Conservation (phyloP, 2,888 invertebrate genomes). For the Microchrysa polita region DNA sequence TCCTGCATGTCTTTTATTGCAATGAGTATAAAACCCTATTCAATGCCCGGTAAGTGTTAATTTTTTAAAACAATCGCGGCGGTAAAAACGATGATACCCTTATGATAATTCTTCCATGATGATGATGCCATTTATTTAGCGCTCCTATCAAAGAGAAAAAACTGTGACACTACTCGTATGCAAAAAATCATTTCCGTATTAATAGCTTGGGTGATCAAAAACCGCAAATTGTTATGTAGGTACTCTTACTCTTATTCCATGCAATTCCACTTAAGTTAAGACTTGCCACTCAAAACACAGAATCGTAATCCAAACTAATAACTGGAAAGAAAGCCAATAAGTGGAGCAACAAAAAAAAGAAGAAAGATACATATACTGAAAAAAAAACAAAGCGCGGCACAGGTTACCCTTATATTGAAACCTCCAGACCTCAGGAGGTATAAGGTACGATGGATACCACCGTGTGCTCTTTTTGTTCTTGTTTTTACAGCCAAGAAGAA, state of each 20-base stretch:
- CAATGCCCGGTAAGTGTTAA: conserved; percentile 2
- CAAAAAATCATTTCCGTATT: conserved; percentile 38
- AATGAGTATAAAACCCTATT: too few species aligned
- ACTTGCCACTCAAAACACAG: conserved; percentile 10
- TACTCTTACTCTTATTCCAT: too few species aligned
- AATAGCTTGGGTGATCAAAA: conserved; percentile 42
- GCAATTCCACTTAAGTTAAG: not conserved
- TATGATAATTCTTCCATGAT: not conserved
- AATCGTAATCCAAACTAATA: conserved; percentile 38
- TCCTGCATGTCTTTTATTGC: too few species aligned
- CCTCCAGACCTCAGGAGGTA: not conserved
- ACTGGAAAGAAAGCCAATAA: conserved; percentile 44
- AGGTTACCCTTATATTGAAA: conserved; percentile 26
- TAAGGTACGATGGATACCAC: too few species aligned
- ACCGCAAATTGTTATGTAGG: conserved; percentile 17
- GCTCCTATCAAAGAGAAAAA: conserved; percentile 34
- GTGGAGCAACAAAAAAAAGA: conserved; percentile 11
- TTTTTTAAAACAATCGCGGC: not conserved
- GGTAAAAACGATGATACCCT: conserved; percentile 25
- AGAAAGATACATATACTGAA: not conserved
- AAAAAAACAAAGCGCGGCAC: not conserved
- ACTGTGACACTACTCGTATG: not conserved
- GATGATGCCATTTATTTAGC: conserved; percentile 12
- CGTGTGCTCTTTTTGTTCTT: too few species aligned
- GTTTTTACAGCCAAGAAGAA: too few species aligned